phyloP scores from a whole-genome alignment of 2,797 vertebrate genomes.

The Hipposideros larvatus region DNA sequence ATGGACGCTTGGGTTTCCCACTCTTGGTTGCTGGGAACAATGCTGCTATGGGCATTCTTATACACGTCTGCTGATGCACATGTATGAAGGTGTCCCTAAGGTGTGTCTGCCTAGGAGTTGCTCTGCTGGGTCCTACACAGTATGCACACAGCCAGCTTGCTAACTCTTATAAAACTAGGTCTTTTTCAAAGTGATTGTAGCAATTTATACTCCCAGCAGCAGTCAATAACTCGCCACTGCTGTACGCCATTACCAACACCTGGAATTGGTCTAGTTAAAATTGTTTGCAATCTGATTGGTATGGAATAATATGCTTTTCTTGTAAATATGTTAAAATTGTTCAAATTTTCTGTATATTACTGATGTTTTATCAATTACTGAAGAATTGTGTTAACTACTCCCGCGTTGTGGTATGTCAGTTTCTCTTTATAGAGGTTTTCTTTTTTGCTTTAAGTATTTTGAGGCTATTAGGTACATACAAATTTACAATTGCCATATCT shows the following conservation, averaged over 20 bases:
- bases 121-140: no score
- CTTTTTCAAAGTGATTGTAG: not conserved
- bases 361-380: not conserved
- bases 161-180: not conserved
- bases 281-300: not conserved
- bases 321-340: not conserved
- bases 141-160: rapidly evolving
- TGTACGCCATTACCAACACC: no score
- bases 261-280: not conserved
- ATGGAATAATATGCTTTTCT: not conserved
- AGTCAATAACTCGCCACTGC: rapidly evolving
- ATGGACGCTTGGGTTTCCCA: not conserved
- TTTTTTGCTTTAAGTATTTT: not conserved
- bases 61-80: not conserved
- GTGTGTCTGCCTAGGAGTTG: not conserved
- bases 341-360: not conserved
- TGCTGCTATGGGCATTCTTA: not conserved
- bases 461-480: not conserved
- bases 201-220: no score
- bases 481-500: not conserved
- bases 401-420: not conserved
- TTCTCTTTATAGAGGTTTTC: not conserved
- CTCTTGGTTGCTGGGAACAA: not conserved
- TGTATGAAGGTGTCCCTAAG: not conserved
- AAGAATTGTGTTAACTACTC: not conserved